Percentiles rank a stretch among this genome's conserved stretches.
Evolutionary conservation across 2,797 vertebrate genomes (phyloP).

Genomic region (Clangula hyemalis): DNA sequence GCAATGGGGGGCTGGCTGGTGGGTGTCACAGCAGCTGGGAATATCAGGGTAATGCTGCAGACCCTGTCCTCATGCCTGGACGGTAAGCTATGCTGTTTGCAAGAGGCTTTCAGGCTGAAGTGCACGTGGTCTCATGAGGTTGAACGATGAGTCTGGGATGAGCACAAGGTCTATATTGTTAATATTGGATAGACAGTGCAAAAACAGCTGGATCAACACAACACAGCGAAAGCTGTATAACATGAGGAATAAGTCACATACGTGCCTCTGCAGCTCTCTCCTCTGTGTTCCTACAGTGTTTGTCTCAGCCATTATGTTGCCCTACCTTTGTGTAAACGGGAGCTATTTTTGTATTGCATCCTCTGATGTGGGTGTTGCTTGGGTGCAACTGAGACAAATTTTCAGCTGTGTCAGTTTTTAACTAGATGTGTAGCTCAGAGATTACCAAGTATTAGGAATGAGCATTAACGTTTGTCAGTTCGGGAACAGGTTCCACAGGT

Average conservation of each 20-base stretch:
- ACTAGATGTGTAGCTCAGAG: neutral
- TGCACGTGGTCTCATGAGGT: neutral
- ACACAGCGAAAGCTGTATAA: neutral
- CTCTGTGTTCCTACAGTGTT: fast-evolving
- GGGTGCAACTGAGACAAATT: neutral
- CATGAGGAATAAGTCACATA: neutral
- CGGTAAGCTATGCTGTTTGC: neutral
- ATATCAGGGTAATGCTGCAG: neutral
- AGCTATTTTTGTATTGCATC: neutral
- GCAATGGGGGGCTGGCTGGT: neutral
- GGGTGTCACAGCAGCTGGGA: neutral
- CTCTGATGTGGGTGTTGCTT: neutral
- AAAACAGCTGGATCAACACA: constrained; percentile 23
- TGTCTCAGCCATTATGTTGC: neutral
- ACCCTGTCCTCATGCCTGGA: neutral
- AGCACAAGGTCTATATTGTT: neutral
- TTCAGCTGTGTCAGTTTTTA: constrained; percentile 6
- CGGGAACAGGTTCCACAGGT: constrained; percentile 23
- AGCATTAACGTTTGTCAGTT: constrained; percentile 2
- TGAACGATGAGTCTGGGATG: neutral
- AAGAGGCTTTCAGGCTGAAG: neutral
- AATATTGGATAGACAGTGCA: neutral
- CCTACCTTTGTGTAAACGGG: neutral
- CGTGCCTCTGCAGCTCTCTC: neutral
- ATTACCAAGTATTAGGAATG: constrained; percentile 3